Evolutionary conservation across 2,797 vertebrate genomes (phyloP), one percentile per base, ranked within the genome.

Genomic region (Macroramphosus scolopax): DNA sequence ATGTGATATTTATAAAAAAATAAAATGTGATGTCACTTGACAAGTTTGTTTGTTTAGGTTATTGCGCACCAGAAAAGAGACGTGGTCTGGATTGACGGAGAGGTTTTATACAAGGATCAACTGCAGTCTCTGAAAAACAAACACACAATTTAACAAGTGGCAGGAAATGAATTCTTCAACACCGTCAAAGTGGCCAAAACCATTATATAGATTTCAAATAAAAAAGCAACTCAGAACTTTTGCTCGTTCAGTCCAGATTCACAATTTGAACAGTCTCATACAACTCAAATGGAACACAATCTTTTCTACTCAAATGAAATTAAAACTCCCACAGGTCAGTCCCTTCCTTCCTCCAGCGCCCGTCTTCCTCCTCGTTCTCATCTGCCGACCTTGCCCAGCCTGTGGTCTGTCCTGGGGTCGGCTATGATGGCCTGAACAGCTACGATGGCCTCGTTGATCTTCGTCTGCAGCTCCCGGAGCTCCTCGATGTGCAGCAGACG

Each of bases 361-460:
- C 17, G 5, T 40, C 26, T n/a, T 55, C 38, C 1, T 25, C 58
- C 24, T 52, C 22, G 0, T 34, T 59, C 65, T 91, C 86, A 98
- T 94, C 96, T 95, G 68, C 97, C 97, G 1, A 98, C 97, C 75
- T 98, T 99, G 1, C 97, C 97, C 83, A 98, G 90, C 84, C 95
- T 90, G 90, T 98, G 92, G 85, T 98, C 96, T 12, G 97, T 99
- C 84, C 94, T 96, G 75, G 97, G 97, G 76, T 99, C 93, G 2
- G 97, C 97, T 15, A 98, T 98, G 67, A 99, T 94, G 12, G 95
- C 94, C 87, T 98, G 97, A 2, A 98, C 95, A 0, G 97, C 96
- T 5, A 99, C 96, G 2, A 98, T 98, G 49, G 96, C 96, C 54
- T 99, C 95, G 14, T 98, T 99, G 56, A 98, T 99, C 75, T 90